A percentile compares a stretch with the other conserved stretches of the same genome.
phyloP scores from a whole-genome alignment of 2,797 vertebrate species.

The Antrozous pallidus region DNA sequence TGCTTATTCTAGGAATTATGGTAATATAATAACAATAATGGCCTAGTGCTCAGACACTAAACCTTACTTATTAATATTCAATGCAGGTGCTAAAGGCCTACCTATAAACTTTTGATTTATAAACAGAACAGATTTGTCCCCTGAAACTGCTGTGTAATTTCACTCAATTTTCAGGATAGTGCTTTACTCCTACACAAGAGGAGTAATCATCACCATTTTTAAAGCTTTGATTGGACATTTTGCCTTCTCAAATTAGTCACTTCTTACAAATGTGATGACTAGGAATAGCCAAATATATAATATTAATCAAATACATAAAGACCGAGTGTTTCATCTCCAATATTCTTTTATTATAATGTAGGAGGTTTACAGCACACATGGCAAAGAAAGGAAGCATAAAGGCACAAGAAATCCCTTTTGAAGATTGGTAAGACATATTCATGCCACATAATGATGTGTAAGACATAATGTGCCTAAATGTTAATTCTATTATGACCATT shows the following conservation, averaged over 20 bases:
- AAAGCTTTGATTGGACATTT: conserved; percentile 44
- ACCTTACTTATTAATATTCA: conserved; percentile 23
- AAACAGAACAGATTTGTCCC: conserved; percentile 38
- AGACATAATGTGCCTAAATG: not conserved
- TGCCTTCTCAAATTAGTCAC: conserved; percentile 55
- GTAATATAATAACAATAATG: conserved; percentile 38
- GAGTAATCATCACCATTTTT: conserved; percentile 65
- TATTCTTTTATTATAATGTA: conserved; percentile 8
- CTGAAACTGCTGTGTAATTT: conserved; percentile 17
- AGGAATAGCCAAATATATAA: conserved; percentile 33
- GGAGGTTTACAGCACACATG: not conserved
- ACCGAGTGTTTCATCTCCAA: not conserved
- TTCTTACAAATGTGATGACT: conserved; percentile 45
- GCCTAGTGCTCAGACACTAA: not conserved
- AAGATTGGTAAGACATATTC: not conserved
- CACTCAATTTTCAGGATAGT: conserved; percentile 58
- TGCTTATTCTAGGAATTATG: not conserved
- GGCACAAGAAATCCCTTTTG: not conserved
- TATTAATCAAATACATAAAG: conserved; percentile 8
- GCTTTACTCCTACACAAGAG: conserved; percentile 43
- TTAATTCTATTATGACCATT: not conserved
- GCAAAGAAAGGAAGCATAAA: not conserved
- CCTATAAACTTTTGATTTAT: conserved; percentile 50
- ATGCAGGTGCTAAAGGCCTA: conserved; percentile 17
- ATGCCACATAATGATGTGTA: not conserved